These are phyloP conservation scores for Arnoldichthys spilopterus DNA, from an alignment of 2,797 vertebrate species.

Conservation along the genomic window DNA sequence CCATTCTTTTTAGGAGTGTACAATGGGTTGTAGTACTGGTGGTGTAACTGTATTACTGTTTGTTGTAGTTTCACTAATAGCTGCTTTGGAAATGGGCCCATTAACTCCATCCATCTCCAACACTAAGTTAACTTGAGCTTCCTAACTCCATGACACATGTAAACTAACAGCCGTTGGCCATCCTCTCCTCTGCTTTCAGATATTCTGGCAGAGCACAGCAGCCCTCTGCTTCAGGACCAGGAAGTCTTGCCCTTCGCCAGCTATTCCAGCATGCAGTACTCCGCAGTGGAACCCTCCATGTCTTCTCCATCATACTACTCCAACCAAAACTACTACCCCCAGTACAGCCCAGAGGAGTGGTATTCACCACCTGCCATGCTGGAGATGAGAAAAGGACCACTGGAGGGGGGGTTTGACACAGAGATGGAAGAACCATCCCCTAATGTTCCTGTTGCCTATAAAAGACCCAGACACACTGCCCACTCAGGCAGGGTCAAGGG, in stretches of 20 bases:
- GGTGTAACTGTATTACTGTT: constrained; percentile 25
- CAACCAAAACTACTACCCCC: constrained; percentile 87
- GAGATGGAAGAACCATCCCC: constrained; percentile 79
- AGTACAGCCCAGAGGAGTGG: constrained; percentile 89
- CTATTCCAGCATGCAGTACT: constrained; percentile 86
- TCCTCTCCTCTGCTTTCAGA: constrained; percentile 72
- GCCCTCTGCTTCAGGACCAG: constrained; percentile 84
- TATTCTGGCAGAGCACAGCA: constrained; percentile 88
- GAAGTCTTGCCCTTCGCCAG: constrained; percentile 85
- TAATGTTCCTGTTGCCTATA: constrained; percentile 75
- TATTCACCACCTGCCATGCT: constrained; percentile 85
- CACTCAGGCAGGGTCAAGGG: constrained; percentile 87
- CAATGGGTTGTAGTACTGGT: background rate
- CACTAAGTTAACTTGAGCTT: constrained; percentile 44
- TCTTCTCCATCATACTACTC: constrained; percentile 87
- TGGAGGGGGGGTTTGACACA: constrained; percentile 82
- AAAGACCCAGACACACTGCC: constrained; percentile 82
- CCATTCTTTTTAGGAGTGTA: background rate
- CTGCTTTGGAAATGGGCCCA: constrained; percentile 35
- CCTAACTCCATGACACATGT: constrained; percentile 36
- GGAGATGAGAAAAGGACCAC: constrained; percentile 86
- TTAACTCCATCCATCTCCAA: constrained; percentile 15
- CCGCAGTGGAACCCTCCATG: constrained; percentile 84
- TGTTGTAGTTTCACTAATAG: constrained; percentile 52
- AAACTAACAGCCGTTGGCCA: constrained; percentile 34